Evolutionary conservation across 2,888 invertebrate genomes (phyloP).

Genomic region (Drosophila neotestacea): DNA sequence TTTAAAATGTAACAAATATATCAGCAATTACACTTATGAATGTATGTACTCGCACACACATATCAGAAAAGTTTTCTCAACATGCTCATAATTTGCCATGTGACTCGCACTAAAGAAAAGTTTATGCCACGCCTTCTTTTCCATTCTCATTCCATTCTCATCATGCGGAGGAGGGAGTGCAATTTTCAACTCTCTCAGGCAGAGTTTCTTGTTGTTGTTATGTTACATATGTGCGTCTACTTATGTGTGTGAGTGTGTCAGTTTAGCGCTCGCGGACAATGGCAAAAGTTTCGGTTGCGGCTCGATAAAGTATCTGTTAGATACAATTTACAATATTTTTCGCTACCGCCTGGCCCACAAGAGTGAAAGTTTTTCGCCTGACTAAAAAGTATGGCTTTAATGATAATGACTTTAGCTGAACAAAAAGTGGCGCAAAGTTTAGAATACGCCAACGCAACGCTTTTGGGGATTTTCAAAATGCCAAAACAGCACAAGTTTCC

Average conservation of each 20-base stretch:
- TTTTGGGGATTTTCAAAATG: conserved; percentile 73
- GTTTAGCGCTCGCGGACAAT: conserved; percentile 73
- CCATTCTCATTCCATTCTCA: conserved; percentile 49
- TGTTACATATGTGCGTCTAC: conserved; percentile 7
- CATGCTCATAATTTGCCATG: conserved; percentile 54
- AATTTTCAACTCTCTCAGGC: conserved; percentile 50
- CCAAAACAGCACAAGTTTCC: conserved; percentile 70
- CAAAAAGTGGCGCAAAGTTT: conserved; percentile 75
- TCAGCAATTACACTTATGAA: not conserved
- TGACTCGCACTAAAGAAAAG: conserved; percentile 45
- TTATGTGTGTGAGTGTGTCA: conserved; percentile 39
- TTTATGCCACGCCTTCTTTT: conserved; percentile 30
- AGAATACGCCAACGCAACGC: conserved; percentile 74
- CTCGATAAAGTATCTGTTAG: conserved; percentile 78
- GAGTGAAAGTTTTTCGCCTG: conserved; percentile 68
- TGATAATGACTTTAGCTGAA: conserved; percentile 77
- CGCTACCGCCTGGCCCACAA: conserved; percentile 44
- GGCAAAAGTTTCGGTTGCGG: conserved; percentile 77
- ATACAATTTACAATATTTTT: conserved; percentile 76
- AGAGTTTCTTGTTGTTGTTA: conserved; percentile 24
- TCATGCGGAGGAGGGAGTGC: conserved; percentile 52
- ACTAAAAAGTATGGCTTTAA: conserved; percentile 75
- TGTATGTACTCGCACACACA: not conserved
- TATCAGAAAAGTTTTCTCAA: conserved; percentile 29
- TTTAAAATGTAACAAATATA: not conserved